Percentiles rank a stretch among this genome's conserved stretches.
phyloP scores from a whole-genome alignment of 2,797 vertebrate genomes.

The Ctenosaura bakeri region DNA sequence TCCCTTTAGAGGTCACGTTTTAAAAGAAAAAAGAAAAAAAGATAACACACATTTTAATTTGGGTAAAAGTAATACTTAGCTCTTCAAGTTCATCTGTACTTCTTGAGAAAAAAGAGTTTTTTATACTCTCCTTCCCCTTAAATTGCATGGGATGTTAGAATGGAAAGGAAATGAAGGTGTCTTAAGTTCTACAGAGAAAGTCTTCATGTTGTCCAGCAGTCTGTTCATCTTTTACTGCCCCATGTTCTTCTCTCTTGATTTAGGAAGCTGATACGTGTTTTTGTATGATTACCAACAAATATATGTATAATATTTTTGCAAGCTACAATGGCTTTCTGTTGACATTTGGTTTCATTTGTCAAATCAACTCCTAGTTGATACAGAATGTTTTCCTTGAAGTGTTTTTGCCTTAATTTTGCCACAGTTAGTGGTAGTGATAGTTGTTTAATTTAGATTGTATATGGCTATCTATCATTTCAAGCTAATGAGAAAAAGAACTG shows the following conservation, averaged over 20 bases:
- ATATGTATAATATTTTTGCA: constrained; percentile 16
- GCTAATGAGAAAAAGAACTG: background rate
- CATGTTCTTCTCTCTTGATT: background rate
- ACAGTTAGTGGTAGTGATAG: background rate
- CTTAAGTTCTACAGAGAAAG: constrained; percentile 5
- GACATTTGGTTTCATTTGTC: background rate
- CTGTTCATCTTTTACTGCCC: fast-evolving
- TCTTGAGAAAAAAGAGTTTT: constrained; percentile 16
- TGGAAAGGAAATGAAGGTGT: background rate
- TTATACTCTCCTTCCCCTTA: background rate
- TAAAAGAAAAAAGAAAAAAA: background rate
- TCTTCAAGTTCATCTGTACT: constrained; percentile 8
- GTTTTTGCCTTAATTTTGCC: background rate
- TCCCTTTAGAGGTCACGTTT: constrained; percentile 56
- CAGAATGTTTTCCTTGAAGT: background rate
- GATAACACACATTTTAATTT: constrained; percentile 46
- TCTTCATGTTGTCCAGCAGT: background rate
- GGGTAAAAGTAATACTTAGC: constrained; percentile 44
- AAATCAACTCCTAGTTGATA: background rate
- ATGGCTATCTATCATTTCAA: background rate
- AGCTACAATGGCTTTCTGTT: background rate
- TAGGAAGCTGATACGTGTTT: constrained; percentile 16
- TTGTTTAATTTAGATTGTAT: background rate
- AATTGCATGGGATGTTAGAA: constrained; percentile 12
- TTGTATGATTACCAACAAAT: constrained; percentile 12